Evolutionary conservation across 2,888 invertebrate genomes (phyloP), one percentile per base, ranked within the genome.

Genomic region (Amphipyra tragopoginis): DNA sequence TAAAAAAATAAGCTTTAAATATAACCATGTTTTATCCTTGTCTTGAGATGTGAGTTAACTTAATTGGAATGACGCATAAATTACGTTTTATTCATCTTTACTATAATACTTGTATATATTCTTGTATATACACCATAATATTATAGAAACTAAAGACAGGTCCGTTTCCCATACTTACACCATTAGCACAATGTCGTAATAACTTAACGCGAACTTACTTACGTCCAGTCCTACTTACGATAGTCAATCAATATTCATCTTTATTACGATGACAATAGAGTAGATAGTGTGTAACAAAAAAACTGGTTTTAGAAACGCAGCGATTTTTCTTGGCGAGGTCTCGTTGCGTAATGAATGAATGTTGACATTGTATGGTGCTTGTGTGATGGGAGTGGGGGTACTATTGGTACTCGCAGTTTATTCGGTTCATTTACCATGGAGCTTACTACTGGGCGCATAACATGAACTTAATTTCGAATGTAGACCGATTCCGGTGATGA

Each of bases 271-370:
- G 8, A 49, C 1, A 36, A 76, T 84, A 86, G 77, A 80, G 83
- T 75, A 57, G 47, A 81, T 74, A 49, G 65, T 73, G 48, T 63
- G 65, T 68, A 65, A 48, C 54, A 15, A 58, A 58, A 59, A 43
- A 73, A 74, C 77, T 65, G 59, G 80, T 86, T 87, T 78, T 88
- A 88, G 88, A 88, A 87, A 88, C 85, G 87, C 84, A 84, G 85
- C 79, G 77, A 86, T 90, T 89, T 89, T 90, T 89, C 87, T 86
- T 85, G 77, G 81, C 89, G 91, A 91, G 93, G 93, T 84, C 90
- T 89, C 77, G 78, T 93, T 93, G 92, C 93, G 93, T 91, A 93
- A 93, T 86, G 82, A 91, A 92, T 86, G 81, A 84, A 83, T 93
- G 93, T 92, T 93, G 93, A 93, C 93, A 93, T 90, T 91, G 91